These are phyloP conservation scores for Gastrophryne carolinensis DNA, from an alignment of 2,797 vertebrate species.

Conservation along the genomic window DNA sequence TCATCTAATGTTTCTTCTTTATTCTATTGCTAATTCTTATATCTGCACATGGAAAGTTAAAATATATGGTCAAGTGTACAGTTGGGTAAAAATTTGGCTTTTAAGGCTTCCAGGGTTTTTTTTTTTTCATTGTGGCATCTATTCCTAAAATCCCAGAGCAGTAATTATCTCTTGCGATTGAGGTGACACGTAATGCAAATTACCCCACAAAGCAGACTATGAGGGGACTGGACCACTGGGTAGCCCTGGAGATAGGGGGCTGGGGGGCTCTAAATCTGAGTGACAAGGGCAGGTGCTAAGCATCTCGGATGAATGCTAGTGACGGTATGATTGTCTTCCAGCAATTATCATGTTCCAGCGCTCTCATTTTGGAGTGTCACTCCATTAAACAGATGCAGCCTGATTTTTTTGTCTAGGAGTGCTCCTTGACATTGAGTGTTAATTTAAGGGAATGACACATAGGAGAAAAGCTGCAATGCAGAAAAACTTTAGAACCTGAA, in stretches of 20 bases:
- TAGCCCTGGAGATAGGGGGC: background rate
- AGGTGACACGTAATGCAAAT: too few relatives aligned
- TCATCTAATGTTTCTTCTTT: background rate
- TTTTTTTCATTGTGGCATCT: background rate
- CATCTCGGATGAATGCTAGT: conserved; percentile 8
- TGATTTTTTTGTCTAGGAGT: conserved; percentile 32
- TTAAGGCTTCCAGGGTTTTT: background rate
- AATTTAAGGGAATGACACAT: conserved; percentile 11
- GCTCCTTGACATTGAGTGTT: conserved; percentile 31
- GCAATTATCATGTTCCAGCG: conserved; percentile 31
- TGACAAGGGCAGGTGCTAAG: conserved; percentile 36
- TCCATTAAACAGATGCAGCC: conserved; percentile 33
- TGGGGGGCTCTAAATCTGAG: conserved; percentile 11
- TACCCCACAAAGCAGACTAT: too few relatives aligned
- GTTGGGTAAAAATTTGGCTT: background rate
- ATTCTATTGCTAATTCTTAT: background rate
- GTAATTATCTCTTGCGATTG: background rate
- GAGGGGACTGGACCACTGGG: background rate
- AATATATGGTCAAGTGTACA: background rate
- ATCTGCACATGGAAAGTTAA: background rate
- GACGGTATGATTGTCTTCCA: conserved; percentile 33
- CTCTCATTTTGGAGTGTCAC: conserved; percentile 34
- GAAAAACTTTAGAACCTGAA: background rate
- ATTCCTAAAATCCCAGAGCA: conserved; percentile 1
- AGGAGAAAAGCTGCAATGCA: background rate